Base-by-base conservation (phyloP, 53 echinoderm and acorn worm genomes). In the Crossaster papposus region DNA sequence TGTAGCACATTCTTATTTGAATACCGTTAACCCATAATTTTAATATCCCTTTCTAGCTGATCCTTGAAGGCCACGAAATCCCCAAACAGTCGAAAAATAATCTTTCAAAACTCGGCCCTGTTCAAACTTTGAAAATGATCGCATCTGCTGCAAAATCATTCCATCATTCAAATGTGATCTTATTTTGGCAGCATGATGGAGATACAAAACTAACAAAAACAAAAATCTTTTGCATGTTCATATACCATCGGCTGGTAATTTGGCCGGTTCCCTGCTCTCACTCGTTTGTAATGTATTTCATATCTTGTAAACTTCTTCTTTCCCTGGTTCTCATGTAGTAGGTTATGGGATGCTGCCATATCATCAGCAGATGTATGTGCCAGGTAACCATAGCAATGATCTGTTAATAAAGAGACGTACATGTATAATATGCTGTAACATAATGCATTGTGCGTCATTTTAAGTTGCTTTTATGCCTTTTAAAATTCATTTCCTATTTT, bases 341-440 rank as follows among this genome's bases (percentile, higher is more conserved):
- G 87, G 87, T 62, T 87, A 54, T 87, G 87, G 87, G 87, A 87
- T 87, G 87, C 22, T 87, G 87, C 87, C 87, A 53, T 87, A 87
- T 87, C 84, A 84, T 71, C 87, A 87, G 87, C 87, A 87, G 87
- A 87, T 87, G 87, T 87, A 87, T 62, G 77, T 87, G 76, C 87
- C 87, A 87, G 87, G 87, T 87, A 87, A 87, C 87, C 87, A 55
- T 77, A 87, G 87, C 87, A 87, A 87, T 77, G 62, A 58, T 87
- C 75, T 54, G 30, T 85, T 52, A 33, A 74, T 85, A 32, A 53
- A 53, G 6, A 20, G 54, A 33, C 35, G 36, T 64, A 8, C 14
- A 30, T 82, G 65, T 65, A 13, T 7, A 9, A 3, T 36, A 3
- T 34, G 70, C n/a, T 38, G 17, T 81, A 35, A 12, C 29, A 4